These are phyloP conservation scores for Pyrgilauda ruficollis DNA, from an alignment of 2,113 vertebrate genomes.

Conservation along the genomic window DNA sequence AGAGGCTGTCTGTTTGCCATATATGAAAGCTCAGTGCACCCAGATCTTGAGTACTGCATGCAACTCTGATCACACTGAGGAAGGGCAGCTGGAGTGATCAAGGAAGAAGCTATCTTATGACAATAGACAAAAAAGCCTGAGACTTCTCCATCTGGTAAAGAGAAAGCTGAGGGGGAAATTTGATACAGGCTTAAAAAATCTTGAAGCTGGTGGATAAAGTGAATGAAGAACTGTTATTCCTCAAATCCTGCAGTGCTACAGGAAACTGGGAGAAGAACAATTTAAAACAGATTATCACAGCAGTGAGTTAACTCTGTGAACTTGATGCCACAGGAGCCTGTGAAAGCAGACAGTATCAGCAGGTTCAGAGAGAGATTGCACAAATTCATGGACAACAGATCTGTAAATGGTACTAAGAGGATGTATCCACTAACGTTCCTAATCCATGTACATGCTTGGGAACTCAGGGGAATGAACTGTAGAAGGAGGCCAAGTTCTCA, in stretches of 20 bases:
- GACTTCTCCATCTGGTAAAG: background rate
- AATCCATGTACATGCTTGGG: background rate
- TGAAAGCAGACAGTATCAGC: conserved; percentile 4
- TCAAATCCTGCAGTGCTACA: conserved; percentile 3
- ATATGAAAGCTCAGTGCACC: background rate
- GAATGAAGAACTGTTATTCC: conserved; percentile 6
- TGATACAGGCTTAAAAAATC: conserved; percentile 18
- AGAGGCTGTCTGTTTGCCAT: background rate
- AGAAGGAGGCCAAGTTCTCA: background rate
- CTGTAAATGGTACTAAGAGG: background rate
- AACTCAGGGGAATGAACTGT: background rate
- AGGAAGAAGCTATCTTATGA: background rate
- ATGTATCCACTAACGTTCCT: background rate
- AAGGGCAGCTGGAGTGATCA: background rate
- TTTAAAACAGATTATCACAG: conserved; percentile 26
- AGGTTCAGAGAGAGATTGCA: background rate
- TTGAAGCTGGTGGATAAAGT: conserved; percentile 12
- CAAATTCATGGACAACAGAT: conserved; percentile 1
- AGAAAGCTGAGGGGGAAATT: background rate
- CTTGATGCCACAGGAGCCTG: background rate
- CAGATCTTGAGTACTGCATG: background rate
- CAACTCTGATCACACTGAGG: background rate
- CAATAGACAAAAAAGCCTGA: conserved; percentile 13
- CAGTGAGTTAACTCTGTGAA: conserved; percentile 24
- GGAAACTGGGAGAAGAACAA: conserved; percentile 26